Conservation (phyloP, 2,797 vertebrate genomes). For the Molossus alvarezi region DNA sequence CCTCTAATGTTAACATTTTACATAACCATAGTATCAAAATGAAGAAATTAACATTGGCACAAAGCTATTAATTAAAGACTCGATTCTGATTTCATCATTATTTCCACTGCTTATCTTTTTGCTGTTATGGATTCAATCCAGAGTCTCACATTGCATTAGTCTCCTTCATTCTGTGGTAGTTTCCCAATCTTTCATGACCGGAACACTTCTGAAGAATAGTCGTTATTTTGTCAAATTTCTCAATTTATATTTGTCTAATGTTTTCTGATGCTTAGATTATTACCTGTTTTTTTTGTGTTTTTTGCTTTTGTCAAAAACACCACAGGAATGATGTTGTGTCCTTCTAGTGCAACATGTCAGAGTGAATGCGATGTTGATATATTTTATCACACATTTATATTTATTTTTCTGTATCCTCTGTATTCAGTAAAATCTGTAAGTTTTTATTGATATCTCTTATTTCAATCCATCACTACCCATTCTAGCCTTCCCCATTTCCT, state of each 20-base stretch:
- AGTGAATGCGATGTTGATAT: not conserved
- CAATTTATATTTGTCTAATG: not conserved
- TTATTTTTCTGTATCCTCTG: not conserved
- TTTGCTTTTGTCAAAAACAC: not conserved
- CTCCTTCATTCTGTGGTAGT: not conserved
- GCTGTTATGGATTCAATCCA: not conserved
- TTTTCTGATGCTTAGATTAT: not conserved
- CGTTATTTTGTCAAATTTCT: constrained; percentile 9
- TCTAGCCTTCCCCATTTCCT: not conserved
- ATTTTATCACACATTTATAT: not conserved
- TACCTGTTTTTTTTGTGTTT: not conserved
- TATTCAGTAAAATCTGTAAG: not conserved
- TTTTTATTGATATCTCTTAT: not conserved
- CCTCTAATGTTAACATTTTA: not conserved
- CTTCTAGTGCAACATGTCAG: not conserved
- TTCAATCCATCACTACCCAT: not conserved
- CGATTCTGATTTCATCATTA: not conserved
- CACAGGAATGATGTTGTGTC: not conserved
- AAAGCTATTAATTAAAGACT: not conserved
- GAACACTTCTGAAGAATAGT: not conserved
- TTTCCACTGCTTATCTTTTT: not conserved
- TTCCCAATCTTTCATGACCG: not conserved
- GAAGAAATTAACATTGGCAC: not conserved
- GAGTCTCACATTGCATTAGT: not conserved
- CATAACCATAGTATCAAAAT: not conserved